Evolutionary conservation across 2,888 invertebrate genomes (phyloP).

Genomic region (Agrypnus murinus): DNA sequence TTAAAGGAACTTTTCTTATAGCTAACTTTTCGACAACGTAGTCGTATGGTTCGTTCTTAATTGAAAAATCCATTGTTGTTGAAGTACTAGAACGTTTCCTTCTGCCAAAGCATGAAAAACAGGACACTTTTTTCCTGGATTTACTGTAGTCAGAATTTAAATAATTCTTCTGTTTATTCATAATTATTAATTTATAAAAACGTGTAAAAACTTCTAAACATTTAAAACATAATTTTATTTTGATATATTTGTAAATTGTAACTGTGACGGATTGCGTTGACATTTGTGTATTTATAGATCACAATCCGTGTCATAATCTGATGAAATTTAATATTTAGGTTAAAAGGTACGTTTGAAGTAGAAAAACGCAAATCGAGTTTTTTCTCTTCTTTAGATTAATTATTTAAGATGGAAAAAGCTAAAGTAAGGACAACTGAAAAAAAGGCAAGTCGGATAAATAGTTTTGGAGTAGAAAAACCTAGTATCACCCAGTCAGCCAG

Average conservation of each 20-base stretch:
- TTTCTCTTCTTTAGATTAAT: too few species aligned
- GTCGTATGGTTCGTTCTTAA: conserved; percentile 56
- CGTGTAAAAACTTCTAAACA: background rate
- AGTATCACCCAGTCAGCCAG: too few species aligned
- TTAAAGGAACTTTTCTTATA: conserved; percentile 57
- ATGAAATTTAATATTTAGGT: too few species aligned
- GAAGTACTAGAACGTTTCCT: conserved; percentile 28
- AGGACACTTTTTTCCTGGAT: conserved; percentile 8
- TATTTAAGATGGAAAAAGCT: too few species aligned
- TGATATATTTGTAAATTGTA: conserved; percentile 19
- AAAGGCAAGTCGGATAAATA: too few species aligned
- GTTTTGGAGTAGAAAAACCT: too few species aligned
- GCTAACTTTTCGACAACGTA: conserved; percentile 59
- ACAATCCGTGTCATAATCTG: too few species aligned
- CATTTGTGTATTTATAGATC: conserved; percentile 10
- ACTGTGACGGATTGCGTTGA: conserved; percentile 21
- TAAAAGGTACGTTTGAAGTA: too few species aligned
- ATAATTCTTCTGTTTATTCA: conserved; percentile 11
- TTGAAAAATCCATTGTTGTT: conserved; percentile 33
- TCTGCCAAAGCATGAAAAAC: conserved; percentile 42
- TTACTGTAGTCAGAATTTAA: conserved; percentile 12
- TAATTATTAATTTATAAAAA: conserved; percentile 19
- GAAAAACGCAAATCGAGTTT: too few species aligned
- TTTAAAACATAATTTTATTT: conserved; percentile 25
- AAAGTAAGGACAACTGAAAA: too few species aligned